These are phyloP conservation scores for Pogonophryne albipinna DNA, from an alignment of 2,797 vertebrate genomes.

Conservation along the genomic window DNA sequence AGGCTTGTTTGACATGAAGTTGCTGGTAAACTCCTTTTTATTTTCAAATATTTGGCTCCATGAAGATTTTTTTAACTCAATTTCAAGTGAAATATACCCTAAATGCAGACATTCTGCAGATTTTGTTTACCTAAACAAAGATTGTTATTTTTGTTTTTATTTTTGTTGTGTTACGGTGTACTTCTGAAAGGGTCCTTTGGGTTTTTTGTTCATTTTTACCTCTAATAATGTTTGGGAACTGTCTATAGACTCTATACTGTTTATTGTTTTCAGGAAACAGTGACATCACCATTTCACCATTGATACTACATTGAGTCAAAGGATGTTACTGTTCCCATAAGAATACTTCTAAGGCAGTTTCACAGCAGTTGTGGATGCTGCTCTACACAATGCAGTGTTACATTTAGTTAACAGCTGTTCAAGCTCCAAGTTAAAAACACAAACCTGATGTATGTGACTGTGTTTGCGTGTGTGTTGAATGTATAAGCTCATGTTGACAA, in stretches of 20 bases:
- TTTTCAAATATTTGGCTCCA: constrained; percentile 46
- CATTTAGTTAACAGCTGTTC: constrained; percentile 59
- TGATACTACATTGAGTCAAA: neutral
- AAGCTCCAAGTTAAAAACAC: constrained; percentile 61
- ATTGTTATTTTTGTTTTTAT: constrained; percentile 38
- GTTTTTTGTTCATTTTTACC: constrained; percentile 65
- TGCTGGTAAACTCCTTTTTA: constrained; percentile 53
- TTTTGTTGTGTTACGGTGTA: constrained; percentile 45
- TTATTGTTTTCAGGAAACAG: constrained; percentile 1
- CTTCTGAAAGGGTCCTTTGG: constrained; percentile 65
- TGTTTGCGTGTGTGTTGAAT: constrained; percentile 26
- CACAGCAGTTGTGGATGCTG: constrained; percentile 56
- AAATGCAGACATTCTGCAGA: constrained; percentile 51
- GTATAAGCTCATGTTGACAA: constrained; percentile 35
- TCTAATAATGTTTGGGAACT: constrained; percentile 59
- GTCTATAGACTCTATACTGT: constrained; percentile 14
- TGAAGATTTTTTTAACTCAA: constrained; percentile 49
- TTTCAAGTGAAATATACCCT: constrained; percentile 46
- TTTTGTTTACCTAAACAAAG: constrained; percentile 52
- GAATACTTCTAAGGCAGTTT: constrained; percentile 9
- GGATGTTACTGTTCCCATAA: constrained; percentile 1
- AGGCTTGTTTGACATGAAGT: constrained; percentile 53
- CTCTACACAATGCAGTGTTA: constrained; percentile 69
- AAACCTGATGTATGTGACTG: constrained; percentile 50
- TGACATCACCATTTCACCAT: neutral